Percentiles rank a stretch among this genome's conserved stretches.
phyloP scores from a whole-genome alignment of 2,113 vertebrate species.

The Coreoperca whiteheadi region DNA sequence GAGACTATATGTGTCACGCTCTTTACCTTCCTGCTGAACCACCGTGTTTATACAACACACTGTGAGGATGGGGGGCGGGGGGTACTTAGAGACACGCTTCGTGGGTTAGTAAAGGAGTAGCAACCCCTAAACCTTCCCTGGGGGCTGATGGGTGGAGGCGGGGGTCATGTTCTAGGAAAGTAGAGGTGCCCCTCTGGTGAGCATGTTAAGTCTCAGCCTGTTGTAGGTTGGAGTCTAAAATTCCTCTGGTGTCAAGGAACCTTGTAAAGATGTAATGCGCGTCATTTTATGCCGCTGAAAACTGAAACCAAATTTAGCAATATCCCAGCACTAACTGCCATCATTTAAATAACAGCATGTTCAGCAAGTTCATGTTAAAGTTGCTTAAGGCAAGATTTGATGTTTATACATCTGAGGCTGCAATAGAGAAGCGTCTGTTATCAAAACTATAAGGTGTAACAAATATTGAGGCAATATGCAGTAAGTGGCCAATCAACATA shows the following conservation, averaged over 20 bases:
- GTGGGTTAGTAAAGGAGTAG: constrained; percentile 58
- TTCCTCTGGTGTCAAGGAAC: constrained; percentile 49
- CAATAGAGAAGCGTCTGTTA: neutral
- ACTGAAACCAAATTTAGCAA: constrained; percentile 48
- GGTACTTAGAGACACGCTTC: constrained; percentile 63
- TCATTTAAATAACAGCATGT: neutral
- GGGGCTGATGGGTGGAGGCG: constrained; percentile 1
- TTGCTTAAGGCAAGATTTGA: neutral
- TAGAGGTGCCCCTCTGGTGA: constrained; percentile 47
- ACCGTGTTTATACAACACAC: constrained; percentile 61
- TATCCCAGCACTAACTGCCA: neutral
- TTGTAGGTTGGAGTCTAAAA: constrained; percentile 29
- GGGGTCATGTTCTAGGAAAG: constrained; percentile 19
- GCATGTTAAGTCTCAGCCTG: constrained; percentile 51
- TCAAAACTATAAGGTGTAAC: neutral
- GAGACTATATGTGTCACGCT: constrained; percentile 50
- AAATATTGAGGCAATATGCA: neutral
- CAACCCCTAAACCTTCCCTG: constrained; percentile 46
- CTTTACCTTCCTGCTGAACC: constrained; percentile 58
- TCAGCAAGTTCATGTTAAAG: neutral
- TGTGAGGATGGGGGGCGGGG: constrained; percentile 22
- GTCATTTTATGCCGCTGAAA: constrained; percentile 39
- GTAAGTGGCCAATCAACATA: neutral
- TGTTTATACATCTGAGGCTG: no score
- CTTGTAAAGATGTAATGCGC: constrained; percentile 62